Conservation (phyloP, 2,888 invertebrate species). For the Fragum fragum region DNA sequence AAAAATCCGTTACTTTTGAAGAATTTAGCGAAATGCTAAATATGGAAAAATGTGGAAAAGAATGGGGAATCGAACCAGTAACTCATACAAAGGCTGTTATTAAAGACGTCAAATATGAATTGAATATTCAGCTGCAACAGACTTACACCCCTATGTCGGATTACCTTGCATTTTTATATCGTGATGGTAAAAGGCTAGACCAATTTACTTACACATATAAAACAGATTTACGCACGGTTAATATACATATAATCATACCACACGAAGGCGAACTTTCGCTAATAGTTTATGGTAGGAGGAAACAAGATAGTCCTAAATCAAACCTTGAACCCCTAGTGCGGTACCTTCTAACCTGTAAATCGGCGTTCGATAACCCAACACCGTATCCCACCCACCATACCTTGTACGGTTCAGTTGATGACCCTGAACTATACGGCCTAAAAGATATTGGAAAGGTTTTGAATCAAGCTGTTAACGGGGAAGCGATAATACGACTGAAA, state of each 20-base stretch:
- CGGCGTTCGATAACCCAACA: slow-evolving; percentile 33
- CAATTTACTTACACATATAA: slow-evolving; percentile 53
- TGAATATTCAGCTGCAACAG: slow-evolving; percentile 45
- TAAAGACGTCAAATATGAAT: slow-evolving; percentile 40
- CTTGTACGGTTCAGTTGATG: slow-evolving; percentile 40
- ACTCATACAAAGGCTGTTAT: slow-evolving; percentile 46
- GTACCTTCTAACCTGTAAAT: slow-evolving; percentile 46
- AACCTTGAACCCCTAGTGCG: slow-evolving; percentile 54
- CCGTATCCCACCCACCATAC: slow-evolving; percentile 52
- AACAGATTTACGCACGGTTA: slow-evolving; percentile 30
- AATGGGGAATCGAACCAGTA: slow-evolving; percentile 53
- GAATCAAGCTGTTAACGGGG: slow-evolving; percentile 46
- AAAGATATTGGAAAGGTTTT: slow-evolving; percentile 33
- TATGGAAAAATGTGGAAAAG: slow-evolving; percentile 60
- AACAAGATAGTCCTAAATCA: slow-evolving; percentile 37
- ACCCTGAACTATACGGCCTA: slow-evolving; percentile 39
- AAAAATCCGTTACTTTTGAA: slow-evolving; percentile 32
- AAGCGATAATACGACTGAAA: slow-evolving; percentile 42
- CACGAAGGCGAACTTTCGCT: slow-evolving; percentile 30
- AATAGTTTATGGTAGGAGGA: slow-evolving; percentile 52
- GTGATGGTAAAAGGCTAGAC: slow-evolving; percentile 46
- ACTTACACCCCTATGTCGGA: slow-evolving; percentile 35
- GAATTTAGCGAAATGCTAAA: slow-evolving; percentile 48
- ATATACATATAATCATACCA: slow-evolving; percentile 46
- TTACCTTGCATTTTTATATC: slow-evolving; percentile 49